Evolutionary conservation across 2,113 vertebrate species (phyloP), one percentile per base, ranked within the genome.

Genomic region (Corvus cornix): DNA sequence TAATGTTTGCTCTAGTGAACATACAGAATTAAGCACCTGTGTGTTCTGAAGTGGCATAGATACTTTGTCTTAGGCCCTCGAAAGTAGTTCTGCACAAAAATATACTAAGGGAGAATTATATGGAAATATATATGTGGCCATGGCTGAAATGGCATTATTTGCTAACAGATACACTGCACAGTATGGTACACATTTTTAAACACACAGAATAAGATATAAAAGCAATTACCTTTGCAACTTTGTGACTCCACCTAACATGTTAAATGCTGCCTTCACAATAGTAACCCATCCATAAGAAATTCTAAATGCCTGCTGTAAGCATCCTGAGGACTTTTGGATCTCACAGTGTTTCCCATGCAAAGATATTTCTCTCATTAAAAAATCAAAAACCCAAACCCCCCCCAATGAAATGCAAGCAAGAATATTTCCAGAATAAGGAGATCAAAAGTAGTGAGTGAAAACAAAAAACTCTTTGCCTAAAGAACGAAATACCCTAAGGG

Each of bases 11-110:
- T 88, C 95, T 96, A 75, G 83, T 89, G 92, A 95, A 92, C 90
- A 89, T 44, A 81, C 41, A 94, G 66, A 94, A 94, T 96, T 95
- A 96, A 96, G 80, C 91, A 96, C 96, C 96, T 86, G 56, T 72
- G 79, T 93, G 83, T 90, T 95, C 86, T 87, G 64, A 93, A 92
- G 83, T 81, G 79, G 93, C 88, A 94, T 11, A 72, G 88, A 89
- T 86, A 78, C 93, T 96, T 95, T 94, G 76, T 90, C 77, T 96
- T 67, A 79, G 56, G 70, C 11, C 62, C 60, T 79, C 3, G 31
- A 59, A 91, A 88, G 9, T 56, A 77, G 44, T 69, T 87, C 80
- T 69, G 69, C 33, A 75, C 64, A 81, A 64, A 77, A 95, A 91
- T 69, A 81, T 31, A 89, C 69, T 33, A 75, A 12, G 4, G 28